Evolutionary conservation across 2,113 vertebrate species (phyloP).

Genomic region (Numenius arquata): DNA sequence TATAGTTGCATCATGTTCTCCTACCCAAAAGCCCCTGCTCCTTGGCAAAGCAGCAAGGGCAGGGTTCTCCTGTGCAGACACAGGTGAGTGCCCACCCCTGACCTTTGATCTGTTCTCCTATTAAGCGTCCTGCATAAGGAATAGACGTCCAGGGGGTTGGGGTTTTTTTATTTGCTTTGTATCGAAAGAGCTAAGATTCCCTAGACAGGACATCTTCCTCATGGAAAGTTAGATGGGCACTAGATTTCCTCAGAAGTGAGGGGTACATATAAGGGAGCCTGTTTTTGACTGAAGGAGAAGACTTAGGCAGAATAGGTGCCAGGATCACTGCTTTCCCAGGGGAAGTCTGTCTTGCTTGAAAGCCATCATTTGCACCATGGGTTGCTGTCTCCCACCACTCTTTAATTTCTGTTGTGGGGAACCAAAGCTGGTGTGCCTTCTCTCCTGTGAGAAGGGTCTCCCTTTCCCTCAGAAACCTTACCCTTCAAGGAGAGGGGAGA

Average conservation of each 20-base stretch:
- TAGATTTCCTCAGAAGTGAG: neutral
- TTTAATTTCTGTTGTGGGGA: neutral
- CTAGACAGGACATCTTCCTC: neutral
- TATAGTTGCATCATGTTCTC: neutral
- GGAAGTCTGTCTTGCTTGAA: neutral
- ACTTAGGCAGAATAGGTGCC: neutral
- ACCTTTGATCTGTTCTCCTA: neutral
- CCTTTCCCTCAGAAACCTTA: neutral
- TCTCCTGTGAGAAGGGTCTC: neutral
- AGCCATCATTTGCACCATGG: neutral
- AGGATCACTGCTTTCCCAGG: neutral
- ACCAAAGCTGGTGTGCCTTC: neutral
- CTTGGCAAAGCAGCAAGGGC: neutral
- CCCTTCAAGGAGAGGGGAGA: neutral
- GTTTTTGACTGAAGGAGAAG: neutral
- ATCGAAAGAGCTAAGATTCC: neutral
- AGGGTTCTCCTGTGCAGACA: neutral
- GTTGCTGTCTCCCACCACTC: neutral
- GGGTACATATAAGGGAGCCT: neutral
- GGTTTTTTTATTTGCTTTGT: fast-evolving
- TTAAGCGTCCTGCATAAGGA: neutral
- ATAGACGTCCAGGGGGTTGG: fast-evolving
- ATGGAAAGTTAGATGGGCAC: fast-evolving
- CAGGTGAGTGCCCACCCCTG: too few species aligned
- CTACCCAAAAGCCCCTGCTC: neutral